Evolutionary conservation across 2,888 invertebrate genomes (phyloP).

Genomic region (Alloscopus bannaensis): DNA sequence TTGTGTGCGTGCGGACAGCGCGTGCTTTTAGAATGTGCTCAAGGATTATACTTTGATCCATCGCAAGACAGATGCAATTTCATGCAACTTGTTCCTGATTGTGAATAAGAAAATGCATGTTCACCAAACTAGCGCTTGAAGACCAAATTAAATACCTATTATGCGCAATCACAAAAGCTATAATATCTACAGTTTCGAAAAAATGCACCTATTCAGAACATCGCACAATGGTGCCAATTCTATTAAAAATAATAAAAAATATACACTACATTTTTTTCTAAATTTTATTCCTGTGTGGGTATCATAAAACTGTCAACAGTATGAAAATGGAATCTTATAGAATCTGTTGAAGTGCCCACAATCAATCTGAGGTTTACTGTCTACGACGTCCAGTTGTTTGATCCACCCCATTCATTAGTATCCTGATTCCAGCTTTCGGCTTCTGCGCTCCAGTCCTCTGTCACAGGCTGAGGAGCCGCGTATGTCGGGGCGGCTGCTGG

Average conservation of each 20-base stretch:
- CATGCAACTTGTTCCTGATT: conserved; percentile 61
- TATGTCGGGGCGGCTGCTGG: conserved; percentile 76
- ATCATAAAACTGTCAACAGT: conserved; percentile 20
- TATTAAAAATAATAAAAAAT: conserved; percentile 4
- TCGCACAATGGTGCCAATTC: background rate
- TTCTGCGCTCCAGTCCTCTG: conserved; percentile 73
- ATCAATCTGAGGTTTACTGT: conserved; percentile 28
- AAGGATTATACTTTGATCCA: conserved; percentile 66
- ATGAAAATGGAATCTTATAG: conserved; percentile 52
- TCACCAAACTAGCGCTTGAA: too few relatives aligned
- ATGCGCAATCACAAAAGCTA: too few relatives aligned
- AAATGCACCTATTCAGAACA: too few relatives aligned
- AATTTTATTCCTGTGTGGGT: conserved; percentile 49
- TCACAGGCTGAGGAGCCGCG: conserved; percentile 68
- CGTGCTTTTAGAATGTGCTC: conserved; percentile 66
- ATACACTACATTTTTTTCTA: conserved; percentile 9
- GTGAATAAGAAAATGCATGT: conserved; percentile 19
- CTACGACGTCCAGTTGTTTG: conserved; percentile 45
- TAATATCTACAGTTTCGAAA: too few relatives aligned
- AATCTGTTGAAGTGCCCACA: conserved; percentile 37
- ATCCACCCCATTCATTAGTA: conserved; percentile 69
- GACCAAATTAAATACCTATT: too few relatives aligned
- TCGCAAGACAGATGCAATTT: conserved; percentile 66
- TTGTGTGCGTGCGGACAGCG: conserved; percentile 67
- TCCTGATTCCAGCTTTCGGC: conserved; percentile 70